Base-by-base conservation (phyloP, 2,888 invertebrate species). In the Cremastobaeus sp. region DNA sequence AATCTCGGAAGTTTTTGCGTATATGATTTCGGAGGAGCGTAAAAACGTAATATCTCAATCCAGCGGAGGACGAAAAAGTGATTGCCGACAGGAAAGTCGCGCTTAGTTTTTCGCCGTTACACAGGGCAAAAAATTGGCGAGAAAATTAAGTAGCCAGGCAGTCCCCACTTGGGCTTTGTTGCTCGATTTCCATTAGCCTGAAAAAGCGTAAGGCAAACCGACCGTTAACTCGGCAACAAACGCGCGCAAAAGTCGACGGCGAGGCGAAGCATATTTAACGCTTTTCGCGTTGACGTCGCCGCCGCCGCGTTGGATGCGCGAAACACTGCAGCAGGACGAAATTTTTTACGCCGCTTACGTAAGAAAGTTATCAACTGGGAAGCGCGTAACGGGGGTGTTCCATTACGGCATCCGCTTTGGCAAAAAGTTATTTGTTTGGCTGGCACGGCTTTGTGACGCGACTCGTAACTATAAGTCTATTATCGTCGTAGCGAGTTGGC, bases 281-380 rank as follows among this genome's bases (percentile, higher is more conserved):
- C 11, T 11, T 14, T 12, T 14, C 47, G n/a, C n/a, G n/a, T n/a
- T n/a, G n/a, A n/a, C 35, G 17, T 41, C 41, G 15, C 12, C 52
- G 41, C 30, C 11, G 30, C 52, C 43, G 32, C 9, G 45, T 50
- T 32, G 12, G 54, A 43, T 14, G 6, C 45, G 25, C 35, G 21
- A 45, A 37, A 35, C 32, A 41, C 39, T 54, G 55, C 55, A 37
- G 17, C 55, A 15, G 60, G 34, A 57, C 47, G 54, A 48, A 41
- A 47, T 66, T 57, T 62, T 66, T 66, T 57, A 39, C 55, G 17
- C 14, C 34, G 12, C 41, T 20, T 20, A 15, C 41, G 15, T 48
- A 57, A 66, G 57, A 48, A 66, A 57, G 47, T 64, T 54, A 64
- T 54, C 45, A 64, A 41, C 54, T 30, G 37, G 20, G 14, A 11